Conservation (phyloP, 2,113 vertebrate genomes). For the Patagioenas fasciata region DNA sequence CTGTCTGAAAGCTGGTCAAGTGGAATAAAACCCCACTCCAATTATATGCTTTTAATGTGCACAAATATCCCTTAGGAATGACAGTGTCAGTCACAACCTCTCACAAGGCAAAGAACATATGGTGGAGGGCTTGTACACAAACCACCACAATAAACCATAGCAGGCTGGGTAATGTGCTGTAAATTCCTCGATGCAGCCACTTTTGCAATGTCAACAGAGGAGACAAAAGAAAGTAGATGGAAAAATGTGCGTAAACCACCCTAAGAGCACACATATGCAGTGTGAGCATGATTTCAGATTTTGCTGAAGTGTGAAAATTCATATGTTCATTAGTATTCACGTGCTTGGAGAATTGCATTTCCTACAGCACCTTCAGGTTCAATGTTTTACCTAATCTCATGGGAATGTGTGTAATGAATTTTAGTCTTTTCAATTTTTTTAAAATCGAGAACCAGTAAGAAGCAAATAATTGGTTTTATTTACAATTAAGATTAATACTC, state of each 20-base stretch:
- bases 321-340: background rate
- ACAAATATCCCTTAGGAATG: background rate
- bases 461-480: background rate
- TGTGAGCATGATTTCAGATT: background rate
- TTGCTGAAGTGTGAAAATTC: background rate
- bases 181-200: background rate
- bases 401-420: background rate
- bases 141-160: accelerated
- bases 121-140: background rate
- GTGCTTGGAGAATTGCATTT: background rate
- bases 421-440: background rate
- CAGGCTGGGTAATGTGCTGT: background rate
- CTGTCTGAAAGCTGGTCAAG: background rate
- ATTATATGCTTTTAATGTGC: background rate
- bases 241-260: background rate
- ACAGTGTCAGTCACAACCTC: background rate
- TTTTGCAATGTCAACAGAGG: background rate
- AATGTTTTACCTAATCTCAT: background rate
- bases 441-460: background rate
- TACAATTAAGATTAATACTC: background rate
- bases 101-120: background rate
- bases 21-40: background rate
- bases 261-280: background rate
- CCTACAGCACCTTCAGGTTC: background rate
- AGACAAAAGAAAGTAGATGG: background rate